A percentile compares a stretch with the other conserved stretches of the same genome.
These are phyloP conservation scores for Monochamus saltuarius DNA, from an alignment of 1,140 invertebrate species.

Conservation along the genomic window DNA sequence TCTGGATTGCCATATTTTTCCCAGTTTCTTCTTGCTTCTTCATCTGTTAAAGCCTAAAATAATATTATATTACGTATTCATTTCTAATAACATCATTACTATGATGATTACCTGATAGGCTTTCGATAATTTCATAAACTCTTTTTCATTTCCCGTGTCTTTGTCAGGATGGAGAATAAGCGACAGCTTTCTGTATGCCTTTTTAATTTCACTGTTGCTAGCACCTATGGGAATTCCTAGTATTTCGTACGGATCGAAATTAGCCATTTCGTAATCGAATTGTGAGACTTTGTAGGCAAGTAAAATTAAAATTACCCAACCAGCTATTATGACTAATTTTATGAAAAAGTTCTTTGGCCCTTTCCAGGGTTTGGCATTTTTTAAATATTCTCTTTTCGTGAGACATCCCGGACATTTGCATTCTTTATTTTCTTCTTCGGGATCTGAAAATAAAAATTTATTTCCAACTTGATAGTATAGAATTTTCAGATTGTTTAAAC, in stretches of 20 bases:
- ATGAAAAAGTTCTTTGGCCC: conserved; percentile 70
- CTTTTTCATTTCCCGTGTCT: conserved; percentile 94
- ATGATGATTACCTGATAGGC: conserved; percentile 67
- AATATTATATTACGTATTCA: conserved; percentile 10
- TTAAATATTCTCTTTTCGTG: conserved; percentile 79
- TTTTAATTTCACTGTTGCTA: conserved; percentile 87
- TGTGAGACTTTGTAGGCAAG: conserved; percentile 95
- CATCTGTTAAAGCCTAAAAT: conserved; percentile 84
- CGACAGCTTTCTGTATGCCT: conserved; percentile 91
- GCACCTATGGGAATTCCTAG: conserved; percentile 84
- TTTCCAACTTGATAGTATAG: background rate
- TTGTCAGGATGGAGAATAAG: conserved; percentile 92
- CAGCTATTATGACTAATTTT: conserved; percentile 70
- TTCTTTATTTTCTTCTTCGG: conserved; percentile 68
- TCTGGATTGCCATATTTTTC: conserved; percentile 99
- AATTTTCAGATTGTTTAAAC: too few species aligned
- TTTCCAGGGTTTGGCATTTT: conserved; percentile 83
- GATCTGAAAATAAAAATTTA: conserved; percentile 58
- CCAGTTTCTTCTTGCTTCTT: conserved; percentile 96
- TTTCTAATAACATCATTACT: background rate
- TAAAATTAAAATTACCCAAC: conserved; percentile 85
- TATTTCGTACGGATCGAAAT: conserved; percentile 99
- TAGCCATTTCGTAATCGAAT: conserved; percentile 96
- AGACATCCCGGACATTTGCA: conserved; percentile 88
- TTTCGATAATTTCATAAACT: conserved; percentile 97